Percentiles rank a stretch among this genome's conserved stretches.
These are phyloP conservation scores for Caenorhabditis virilis DNA, from an alignment of 2,888 invertebrate species.

Conservation along the genomic window DNA sequence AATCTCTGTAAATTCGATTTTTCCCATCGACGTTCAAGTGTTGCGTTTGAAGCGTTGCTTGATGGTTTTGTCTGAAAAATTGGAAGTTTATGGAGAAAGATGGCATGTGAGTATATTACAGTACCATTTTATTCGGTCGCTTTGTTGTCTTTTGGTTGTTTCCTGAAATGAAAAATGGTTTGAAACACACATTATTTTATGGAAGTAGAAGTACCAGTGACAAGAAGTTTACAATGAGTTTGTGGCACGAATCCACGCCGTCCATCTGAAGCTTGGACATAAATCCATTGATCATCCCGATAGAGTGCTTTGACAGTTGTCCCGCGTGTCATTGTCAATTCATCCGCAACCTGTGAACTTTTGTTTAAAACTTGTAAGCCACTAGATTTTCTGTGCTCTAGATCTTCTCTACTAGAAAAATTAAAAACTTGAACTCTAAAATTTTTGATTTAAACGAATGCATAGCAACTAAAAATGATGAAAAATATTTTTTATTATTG, in stretches of 20 bases:
- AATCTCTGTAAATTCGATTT: slow-evolving; percentile 47
- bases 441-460: too few species aligned
- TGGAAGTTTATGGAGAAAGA: too few species aligned
- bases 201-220: neutral
- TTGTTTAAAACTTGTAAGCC: too few species aligned
- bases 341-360: slow-evolving; percentile 39
- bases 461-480: too few species aligned
- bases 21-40: slow-evolving; percentile 34
- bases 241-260: slow-evolving; percentile 44
- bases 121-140: neutral
- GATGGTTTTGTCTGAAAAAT: slow-evolving; percentile 18
- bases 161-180: neutral
- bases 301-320: slow-evolving; percentile 38
- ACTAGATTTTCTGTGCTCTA: too few species aligned
- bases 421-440: too few species aligned
- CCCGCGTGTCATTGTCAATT: slow-evolving; percentile 31
- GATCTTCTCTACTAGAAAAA: too few species aligned
- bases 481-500: too few species aligned
- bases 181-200: neutral
- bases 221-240: slow-evolving; percentile 25
- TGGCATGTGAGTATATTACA: too few species aligned
- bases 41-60: slow-evolving; percentile 5
- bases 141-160: neutral
- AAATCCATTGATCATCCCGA: slow-evolving; percentile 50
- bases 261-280: slow-evolving; percentile 41